Evolutionary conservation across 2,888 invertebrate genomes (phyloP).

Genomic region (Protonemura montana): DNA sequence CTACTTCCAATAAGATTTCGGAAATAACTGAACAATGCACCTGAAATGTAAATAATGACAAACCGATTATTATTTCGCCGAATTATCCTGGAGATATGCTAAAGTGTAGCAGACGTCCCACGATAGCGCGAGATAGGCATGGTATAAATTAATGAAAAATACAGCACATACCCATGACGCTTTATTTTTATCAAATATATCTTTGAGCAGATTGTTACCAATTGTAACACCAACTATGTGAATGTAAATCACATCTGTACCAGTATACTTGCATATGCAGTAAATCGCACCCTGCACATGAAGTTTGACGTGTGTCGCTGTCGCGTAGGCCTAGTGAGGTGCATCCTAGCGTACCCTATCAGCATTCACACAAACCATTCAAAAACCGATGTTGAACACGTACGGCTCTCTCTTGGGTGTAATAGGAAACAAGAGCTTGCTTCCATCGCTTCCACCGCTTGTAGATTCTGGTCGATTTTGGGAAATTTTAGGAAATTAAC

Average conservation of each 20-base stretch:
- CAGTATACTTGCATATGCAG: constrained; percentile 24
- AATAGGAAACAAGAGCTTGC: no score
- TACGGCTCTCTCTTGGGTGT: no score
- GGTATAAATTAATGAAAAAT: constrained; percentile 17
- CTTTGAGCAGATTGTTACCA: neutral
- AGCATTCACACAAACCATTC: no score
- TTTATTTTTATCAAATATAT: neutral
- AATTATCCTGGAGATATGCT: no score
- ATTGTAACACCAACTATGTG: neutral
- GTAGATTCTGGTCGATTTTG: no score
- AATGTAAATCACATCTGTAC: neutral
- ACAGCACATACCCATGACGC: constrained; percentile 36
- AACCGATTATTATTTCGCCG: neutral
- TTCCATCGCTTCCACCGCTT: no score
- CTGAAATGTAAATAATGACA: constrained; percentile 63
- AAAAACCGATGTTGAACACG: no score
- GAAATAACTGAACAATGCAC: constrained; percentile 96
- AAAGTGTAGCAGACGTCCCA: neutral
- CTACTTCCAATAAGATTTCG: constrained; percentile 93
- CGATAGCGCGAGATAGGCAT: neutral
- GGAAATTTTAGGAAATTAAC: no score
- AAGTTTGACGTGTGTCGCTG: constrained; percentile 47
- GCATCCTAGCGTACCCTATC: no score
- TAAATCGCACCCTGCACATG: constrained; percentile 39
- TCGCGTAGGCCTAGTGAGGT: no score